Conservation (phyloP, 2,888 invertebrate species). For the Eutolmus rufibarbis region DNA sequence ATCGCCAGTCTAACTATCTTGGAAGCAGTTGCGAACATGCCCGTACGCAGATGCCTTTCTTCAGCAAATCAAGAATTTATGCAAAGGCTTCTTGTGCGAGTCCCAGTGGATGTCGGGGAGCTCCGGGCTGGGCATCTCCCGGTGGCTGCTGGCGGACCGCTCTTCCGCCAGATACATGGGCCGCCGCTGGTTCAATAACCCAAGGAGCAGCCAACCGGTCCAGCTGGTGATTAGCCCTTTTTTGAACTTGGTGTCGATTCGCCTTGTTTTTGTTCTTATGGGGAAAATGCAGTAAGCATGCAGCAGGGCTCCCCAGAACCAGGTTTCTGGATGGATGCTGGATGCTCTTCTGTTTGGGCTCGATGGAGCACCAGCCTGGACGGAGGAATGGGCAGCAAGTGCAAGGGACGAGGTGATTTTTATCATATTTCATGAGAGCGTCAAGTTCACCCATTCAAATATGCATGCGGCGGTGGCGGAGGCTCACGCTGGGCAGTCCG, state of each 20-base stretch:
- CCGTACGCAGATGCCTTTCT: neutral
- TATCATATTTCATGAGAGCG: conserved; percentile 34
- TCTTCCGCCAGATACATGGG: neutral
- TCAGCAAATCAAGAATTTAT: neutral
- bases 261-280: conserved; percentile 1
- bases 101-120: neutral
- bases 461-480: neutral
- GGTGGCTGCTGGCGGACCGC: neutral
- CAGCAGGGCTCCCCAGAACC: neutral
- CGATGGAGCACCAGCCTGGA: neutral
- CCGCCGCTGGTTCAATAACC: conserved; percentile 19
- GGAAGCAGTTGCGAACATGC: neutral
- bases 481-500: neutral
- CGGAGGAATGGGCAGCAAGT: neutral
- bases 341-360: neutral
- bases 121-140: neutral
- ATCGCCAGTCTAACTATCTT: neutral
- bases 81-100: neutral
- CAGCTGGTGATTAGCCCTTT: conserved; percentile 36
- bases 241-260: conserved; percentile 13
- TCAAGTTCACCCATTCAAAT: neutral
- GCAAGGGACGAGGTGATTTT: neutral
- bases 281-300: neutral
- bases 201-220: conserved; percentile 17
- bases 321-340: neutral